Base-by-base conservation (phyloP, 2,888 invertebrate species). In the Leptodirus hochenwartii region DNA sequence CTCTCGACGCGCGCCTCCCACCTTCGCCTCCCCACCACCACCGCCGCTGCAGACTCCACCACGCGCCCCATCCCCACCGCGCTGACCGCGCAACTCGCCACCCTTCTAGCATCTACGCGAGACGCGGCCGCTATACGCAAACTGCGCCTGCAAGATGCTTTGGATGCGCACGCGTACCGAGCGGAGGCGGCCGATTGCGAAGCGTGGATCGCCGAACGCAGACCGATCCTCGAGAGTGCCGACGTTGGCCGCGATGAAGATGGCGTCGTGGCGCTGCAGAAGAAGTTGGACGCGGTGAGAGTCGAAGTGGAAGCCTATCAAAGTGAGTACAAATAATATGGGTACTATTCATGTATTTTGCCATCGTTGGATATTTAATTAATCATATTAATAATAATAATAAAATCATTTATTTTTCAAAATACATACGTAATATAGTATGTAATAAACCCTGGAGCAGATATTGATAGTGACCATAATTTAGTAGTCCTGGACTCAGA, bases 161-260 rank as follows among this genome's bases (percentile, higher is more conserved):
- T 82, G 3, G 81, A 84, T 52, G 78, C 78, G 31, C 84, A 87
- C 56, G 72, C 72, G 74, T 85, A 90, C 47, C 79, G 84, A 42
- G 75, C 84, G 1, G 93, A 95, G 53, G 78, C 84, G 3, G 64
- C 73, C 2, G 95, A 96, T 54, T 82, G 87, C 0, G 81, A 85
- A 43, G 72, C 78, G n/a, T 95, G 93, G 91, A 76, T 95, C 45
- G 61, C 67, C 24, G 90, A 90, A 44, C 84, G 87, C 38, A 66
- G 72, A 11, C 78, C 81, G 0, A 63, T 76, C 25, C 56, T 88
- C 16, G 65, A 66, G 1, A 75, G 77, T 0, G 59, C 62, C 5
- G 91, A 93, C 51, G 73, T 78, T 25, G 95, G 93, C 0, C 78
- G 82, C 37, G 95, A 96, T 53, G 91, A 93, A 54, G 81, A 88